A percentile compares a stretch with the other conserved stretches of the same genome.
Evolutionary conservation across 2,113 vertebrate species (phyloP).

Genomic region (Catagonus wagneri): DNA sequence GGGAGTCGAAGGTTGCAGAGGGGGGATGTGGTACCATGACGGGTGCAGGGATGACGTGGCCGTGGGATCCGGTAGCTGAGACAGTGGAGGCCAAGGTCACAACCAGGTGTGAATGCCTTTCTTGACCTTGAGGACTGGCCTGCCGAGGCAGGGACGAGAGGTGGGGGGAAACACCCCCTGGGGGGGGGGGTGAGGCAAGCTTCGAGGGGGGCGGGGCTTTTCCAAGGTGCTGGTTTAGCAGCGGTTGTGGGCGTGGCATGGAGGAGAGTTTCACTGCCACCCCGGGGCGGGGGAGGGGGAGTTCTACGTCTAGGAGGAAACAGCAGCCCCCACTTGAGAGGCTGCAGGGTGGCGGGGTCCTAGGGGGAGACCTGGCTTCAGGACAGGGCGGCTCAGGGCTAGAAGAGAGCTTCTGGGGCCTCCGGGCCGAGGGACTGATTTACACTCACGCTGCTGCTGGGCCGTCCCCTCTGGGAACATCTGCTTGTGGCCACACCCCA

Average conservation of each 20-base stretch:
- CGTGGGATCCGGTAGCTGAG: neutral
- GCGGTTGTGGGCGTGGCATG: neutral
- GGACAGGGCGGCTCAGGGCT: neutral
- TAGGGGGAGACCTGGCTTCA: neutral
- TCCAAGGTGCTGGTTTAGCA: neutral
- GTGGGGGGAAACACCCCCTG: neutral
- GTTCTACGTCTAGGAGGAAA: neutral
- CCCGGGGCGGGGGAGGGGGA: neutral
- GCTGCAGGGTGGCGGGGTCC: neutral
- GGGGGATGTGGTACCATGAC: neutral
- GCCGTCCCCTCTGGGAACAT: neutral
- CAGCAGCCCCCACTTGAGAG: too few relatives aligned
- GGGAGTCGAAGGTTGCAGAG: neutral
- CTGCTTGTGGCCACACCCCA: neutral
- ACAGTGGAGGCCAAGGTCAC: neutral
- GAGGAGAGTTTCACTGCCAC: rapidly evolving
- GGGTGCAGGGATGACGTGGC: neutral
- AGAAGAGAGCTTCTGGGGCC: neutral
- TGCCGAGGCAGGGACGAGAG: neutral
- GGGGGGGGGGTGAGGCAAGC: neutral
- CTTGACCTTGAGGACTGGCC: neutral
- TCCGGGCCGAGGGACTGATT: rapidly evolving
- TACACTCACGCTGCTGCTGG: rapidly evolving
- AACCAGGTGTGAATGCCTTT: neutral
- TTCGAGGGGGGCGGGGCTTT: neutral